Percentiles rank a stretch among this genome's conserved stretches.
Evolutionary conservation across 1,140 invertebrate genomes (phyloP).

Genomic region (Eciton burchellii): DNA sequence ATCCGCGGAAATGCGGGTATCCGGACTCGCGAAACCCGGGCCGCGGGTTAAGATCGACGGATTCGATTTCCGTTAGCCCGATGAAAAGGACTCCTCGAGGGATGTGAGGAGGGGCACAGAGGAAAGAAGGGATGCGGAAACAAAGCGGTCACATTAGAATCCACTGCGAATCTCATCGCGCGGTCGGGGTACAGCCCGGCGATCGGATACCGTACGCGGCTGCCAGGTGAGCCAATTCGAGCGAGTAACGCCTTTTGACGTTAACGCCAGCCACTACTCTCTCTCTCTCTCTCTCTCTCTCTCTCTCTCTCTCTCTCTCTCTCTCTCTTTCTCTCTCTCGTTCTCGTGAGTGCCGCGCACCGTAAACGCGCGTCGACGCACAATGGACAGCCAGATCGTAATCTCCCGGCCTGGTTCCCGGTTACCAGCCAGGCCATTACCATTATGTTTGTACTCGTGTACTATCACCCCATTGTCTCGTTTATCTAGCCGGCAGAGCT

Average conservation of each 20-base stretch:
- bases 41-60: constrained; percentile 12
- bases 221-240: constrained; percentile 76
- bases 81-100: too few relatives aligned
- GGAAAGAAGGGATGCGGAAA: constrained; percentile 51
- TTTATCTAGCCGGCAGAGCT: constrained; percentile 62
- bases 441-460: constrained; percentile 71
- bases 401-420: constrained; percentile 75
- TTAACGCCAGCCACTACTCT: constrained; percentile 75
- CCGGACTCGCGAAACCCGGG: not conserved
- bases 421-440: constrained; percentile 74
- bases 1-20: not conserved
- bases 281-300: too few relatives aligned
- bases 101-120: constrained; percentile 20
- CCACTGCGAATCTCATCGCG: constrained; percentile 67
- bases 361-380: constrained; percentile 70
- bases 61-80: constrained; percentile 52
- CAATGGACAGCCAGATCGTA: constrained; percentile 74
- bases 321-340: too few relatives aligned
- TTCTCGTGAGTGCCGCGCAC: constrained; percentile 65
- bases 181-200: constrained; percentile 45
- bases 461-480: constrained; percentile 73
- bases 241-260: constrained; percentile 78
- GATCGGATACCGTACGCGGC: constrained; percentile 66
- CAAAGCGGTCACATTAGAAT: constrained; percentile 75
- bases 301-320: too few relatives aligned